Percentiles rank a stretch among this genome's conserved stretches.
phyloP scores from a whole-genome alignment of 2,797 vertebrate genomes.

The Spinus olivaceus region DNA sequence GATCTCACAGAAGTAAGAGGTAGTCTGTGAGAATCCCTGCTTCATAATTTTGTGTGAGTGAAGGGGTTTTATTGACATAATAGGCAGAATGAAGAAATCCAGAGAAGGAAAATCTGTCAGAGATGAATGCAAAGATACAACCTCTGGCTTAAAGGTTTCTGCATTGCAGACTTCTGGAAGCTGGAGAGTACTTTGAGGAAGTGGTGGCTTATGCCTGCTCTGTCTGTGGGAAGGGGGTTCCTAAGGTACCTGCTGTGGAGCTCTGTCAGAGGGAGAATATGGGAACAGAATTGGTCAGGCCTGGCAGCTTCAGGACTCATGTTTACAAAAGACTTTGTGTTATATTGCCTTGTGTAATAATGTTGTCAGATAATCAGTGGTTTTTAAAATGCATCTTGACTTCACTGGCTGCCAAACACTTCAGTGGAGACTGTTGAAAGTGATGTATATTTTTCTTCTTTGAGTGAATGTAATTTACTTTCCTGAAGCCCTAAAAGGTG shows the following conservation, averaged over 20 bases:
- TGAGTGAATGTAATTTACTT: background rate
- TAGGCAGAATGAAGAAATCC: background rate
- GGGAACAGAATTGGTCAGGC: background rate
- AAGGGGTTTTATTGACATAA: background rate
- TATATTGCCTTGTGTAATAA: background rate
- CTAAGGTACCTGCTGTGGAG: background rate
- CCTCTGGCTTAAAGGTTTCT: background rate
- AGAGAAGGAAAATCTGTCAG: background rate
- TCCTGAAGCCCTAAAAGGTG: background rate
- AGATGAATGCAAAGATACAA: background rate
- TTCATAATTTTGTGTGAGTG: background rate
- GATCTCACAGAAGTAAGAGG: background rate
- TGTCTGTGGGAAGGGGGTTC: background rate
- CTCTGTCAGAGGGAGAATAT: background rate
- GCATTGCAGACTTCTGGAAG: background rate
- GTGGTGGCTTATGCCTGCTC: background rate
- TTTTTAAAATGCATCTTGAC: background rate
- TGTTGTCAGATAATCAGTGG: background rate
- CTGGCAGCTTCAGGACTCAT: background rate
- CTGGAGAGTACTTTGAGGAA: background rate
- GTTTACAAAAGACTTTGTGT: background rate
- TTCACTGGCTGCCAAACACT: background rate
- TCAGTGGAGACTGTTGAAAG: background rate
- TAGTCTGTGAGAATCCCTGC: background rate
- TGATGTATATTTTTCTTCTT: background rate